These are phyloP conservation scores for Sphaeridia pumilis DNA, from an alignment of 2,888 invertebrate genomes.

Conservation along the genomic window DNA sequence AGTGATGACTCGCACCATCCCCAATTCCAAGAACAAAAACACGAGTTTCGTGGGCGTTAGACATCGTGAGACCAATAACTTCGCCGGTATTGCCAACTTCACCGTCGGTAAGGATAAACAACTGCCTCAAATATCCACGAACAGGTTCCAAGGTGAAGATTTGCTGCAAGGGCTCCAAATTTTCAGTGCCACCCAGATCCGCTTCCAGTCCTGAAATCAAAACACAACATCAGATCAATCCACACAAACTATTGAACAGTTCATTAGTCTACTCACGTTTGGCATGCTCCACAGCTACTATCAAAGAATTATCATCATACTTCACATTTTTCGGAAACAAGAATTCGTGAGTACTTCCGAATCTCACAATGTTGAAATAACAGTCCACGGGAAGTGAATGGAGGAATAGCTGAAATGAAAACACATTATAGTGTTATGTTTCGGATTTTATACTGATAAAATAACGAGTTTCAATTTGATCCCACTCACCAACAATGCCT, in stretches of 20 bases:
- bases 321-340: conserved; percentile 36
- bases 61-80: conserved; percentile 36
- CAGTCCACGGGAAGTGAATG: conserved; percentile 38
- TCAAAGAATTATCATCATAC: conserved; percentile 36
- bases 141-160: conserved; percentile 32
- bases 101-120: conserved; percentile 40
- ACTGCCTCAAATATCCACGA: conserved; percentile 36
- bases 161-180: conserved; percentile 36
- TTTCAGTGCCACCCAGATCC: conserved; percentile 39
- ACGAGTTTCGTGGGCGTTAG: conserved; percentile 35
- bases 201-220: conserved; percentile 34
- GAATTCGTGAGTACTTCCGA: conserved; percentile 37
- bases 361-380: conserved; percentile 41
- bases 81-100: conserved; percentile 37
- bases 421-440: not conserved
- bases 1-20: conserved; percentile 37
- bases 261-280: conserved; percentile 17
- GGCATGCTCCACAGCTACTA: conserved; percentile 22
- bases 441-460: not conserved
- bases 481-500: conserved; percentile 38
- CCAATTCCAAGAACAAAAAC: conserved; percentile 40
- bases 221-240: not conserved
- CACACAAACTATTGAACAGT: not conserved
- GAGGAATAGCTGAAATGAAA: conserved; percentile 36
- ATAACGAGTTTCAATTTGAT: not conserved